A percentile compares a stretch with the other conserved stretches of the same genome.
phyloP scores from a whole-genome alignment of 2,113 vertebrate species.

The Pseudopipra pipra region DNA sequence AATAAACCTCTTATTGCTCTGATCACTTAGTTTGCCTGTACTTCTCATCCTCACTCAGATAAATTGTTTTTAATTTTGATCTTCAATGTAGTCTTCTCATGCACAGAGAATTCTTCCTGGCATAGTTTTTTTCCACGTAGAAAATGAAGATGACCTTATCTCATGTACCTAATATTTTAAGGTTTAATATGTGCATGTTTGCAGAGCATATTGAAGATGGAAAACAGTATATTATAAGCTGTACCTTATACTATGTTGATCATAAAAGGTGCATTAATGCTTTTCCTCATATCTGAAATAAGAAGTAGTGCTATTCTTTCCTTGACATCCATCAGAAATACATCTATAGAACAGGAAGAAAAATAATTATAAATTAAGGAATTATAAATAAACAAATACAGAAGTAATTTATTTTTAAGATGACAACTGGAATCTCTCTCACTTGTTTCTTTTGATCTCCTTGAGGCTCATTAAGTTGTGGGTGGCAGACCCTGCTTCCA shows the following conservation, averaged over 20 bases:
- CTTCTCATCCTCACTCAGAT: background rate
- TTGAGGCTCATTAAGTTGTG: conserved; percentile 34
- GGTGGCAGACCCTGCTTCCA: background rate
- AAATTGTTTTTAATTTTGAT: background rate
- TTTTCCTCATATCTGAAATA: background rate
- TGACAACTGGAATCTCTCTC: background rate
- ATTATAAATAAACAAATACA: conserved; percentile 24
- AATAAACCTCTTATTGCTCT: background rate
- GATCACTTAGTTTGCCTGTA: background rate
- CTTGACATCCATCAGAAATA: background rate
- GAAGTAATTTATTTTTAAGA: conserved; percentile 11
- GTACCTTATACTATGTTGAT: background rate
- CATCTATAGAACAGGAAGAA: background rate
- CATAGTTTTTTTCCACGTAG: background rate
- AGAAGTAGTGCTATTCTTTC: background rate
- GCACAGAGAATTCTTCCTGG: background rate
- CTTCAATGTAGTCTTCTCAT: background rate
- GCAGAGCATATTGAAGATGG: background rate
- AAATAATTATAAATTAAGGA: background rate
- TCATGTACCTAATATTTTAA: background rate
- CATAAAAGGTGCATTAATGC: background rate
- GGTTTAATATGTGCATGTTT: background rate
- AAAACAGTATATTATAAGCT: background rate
- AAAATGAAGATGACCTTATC: background rate
- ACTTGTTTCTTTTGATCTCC: conserved; percentile 24